These are phyloP conservation scores for Stigmatopora argus DNA, from an alignment of 2,113 vertebrate species.

Conservation along the genomic window DNA sequence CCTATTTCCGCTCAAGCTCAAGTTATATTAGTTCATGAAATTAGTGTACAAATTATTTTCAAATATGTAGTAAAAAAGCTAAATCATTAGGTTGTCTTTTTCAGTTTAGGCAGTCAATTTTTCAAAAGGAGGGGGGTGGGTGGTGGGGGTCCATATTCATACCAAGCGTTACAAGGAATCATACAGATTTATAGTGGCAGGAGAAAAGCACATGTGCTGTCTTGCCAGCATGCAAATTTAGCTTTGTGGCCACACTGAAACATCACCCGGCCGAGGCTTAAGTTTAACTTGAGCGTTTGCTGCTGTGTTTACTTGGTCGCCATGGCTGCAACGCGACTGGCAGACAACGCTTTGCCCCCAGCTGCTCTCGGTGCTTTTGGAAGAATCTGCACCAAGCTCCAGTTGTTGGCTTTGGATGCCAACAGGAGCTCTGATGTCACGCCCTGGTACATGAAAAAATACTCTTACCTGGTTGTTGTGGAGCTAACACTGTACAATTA, in stretches of 20 bases:
- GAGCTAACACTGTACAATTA: constrained; percentile 12
- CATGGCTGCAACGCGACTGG: constrained; percentile 68
- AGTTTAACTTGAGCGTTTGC: constrained; percentile 74
- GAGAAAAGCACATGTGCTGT: constrained; percentile 51
- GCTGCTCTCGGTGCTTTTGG: constrained; percentile 74
- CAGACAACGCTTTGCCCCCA: constrained; percentile 72
- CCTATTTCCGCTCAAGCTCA: neutral
- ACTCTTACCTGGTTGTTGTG: constrained; percentile 45
- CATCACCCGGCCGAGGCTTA: constrained; percentile 64
- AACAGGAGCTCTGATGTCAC: constrained; percentile 64
- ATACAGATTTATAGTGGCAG: constrained; percentile 56
- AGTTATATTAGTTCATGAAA: neutral
- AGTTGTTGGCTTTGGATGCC: constrained; percentile 76
- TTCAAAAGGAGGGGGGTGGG: too few relatives aligned
- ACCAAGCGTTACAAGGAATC: neutral
- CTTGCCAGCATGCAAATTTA: constrained; percentile 55
- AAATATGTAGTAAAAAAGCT: neutral
- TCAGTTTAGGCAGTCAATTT: neutral
- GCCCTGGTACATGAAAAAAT: constrained; percentile 48
- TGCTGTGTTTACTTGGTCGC: constrained; percentile 76
- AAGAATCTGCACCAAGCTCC: constrained; percentile 78
- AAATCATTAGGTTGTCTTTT: neutral
- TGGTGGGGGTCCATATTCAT: neutral
- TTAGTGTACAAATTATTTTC: neutral
- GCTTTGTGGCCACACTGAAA: constrained; percentile 69